These are phyloP conservation scores for Leucophora obtusa DNA, from an alignment of 2,888 invertebrate species.

Conservation along the genomic window DNA sequence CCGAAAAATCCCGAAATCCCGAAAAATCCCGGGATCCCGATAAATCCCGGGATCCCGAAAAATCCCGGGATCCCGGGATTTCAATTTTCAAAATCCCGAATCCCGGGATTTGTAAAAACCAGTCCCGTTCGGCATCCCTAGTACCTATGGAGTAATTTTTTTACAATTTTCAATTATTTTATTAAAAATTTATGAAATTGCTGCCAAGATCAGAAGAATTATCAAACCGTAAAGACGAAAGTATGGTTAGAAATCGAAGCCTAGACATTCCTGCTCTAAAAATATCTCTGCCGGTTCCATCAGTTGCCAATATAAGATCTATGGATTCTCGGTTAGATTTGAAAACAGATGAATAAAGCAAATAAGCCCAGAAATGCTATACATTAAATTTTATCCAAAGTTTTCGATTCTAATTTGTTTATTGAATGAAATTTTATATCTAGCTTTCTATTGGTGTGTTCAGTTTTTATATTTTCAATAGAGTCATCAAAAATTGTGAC, in stretches of 20 bases:
- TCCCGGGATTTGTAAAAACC: no score
- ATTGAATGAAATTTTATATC: conserved; percentile 26
- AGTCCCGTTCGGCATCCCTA: no score
- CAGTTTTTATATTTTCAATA: conserved; percentile 16
- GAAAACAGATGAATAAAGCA: conserved; percentile 58
- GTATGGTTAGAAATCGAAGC: conserved; percentile 17
- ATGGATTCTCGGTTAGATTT: conserved; percentile 59
- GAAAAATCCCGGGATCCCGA: no score
- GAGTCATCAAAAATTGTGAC: conserved; percentile 36
- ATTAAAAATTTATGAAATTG: no score
- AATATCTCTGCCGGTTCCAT: conserved; percentile 63
- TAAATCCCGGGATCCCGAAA: no score
- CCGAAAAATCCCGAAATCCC: no score
- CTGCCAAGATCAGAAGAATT: no score
- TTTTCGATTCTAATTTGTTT: conserved; percentile 26
- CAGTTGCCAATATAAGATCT: conserved; percentile 38
- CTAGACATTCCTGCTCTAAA: conserved; percentile 47
- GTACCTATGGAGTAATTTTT: no score
- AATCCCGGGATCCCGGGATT: no score
- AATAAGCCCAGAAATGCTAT: conserved; percentile 53
- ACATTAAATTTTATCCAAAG: conserved; percentile 25
- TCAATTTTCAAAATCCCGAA: no score
- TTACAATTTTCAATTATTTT: no score
- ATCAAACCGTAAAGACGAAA: conserved; percentile 24
- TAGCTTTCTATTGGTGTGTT: no score